A percentile compares a stretch with the other conserved stretches of the same genome.
phyloP scores from a whole-genome alignment of 2,888 invertebrate species.

The Tanytarsus gracilentus region DNA sequence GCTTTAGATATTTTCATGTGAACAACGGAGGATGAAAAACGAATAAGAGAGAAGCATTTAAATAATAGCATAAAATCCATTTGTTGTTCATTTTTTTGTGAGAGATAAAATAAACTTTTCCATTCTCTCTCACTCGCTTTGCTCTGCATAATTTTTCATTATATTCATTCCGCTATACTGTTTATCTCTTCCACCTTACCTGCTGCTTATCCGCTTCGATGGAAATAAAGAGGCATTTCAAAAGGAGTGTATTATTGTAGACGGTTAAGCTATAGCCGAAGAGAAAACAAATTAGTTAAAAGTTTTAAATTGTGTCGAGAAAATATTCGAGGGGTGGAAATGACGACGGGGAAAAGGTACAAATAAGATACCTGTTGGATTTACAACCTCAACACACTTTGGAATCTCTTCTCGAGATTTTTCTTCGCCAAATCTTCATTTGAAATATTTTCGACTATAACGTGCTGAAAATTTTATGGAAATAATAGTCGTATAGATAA shows the following conservation, averaged over 20 bases:
- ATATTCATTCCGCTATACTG: slow-evolving; percentile 16
- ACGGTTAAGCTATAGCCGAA: neutral
- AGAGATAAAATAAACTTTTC: slow-evolving; percentile 19
- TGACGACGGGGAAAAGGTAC: neutral
- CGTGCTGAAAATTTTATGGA: slow-evolving; percentile 10
- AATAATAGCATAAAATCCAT: slow-evolving; percentile 29
- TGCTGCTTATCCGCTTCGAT: no score
- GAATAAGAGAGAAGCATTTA: slow-evolving; percentile 14
- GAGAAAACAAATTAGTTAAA: slow-evolving; percentile 20
- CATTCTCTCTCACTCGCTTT: slow-evolving; percentile 7
- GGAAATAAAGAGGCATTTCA: neutral
- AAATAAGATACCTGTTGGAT: slow-evolving; percentile 20
- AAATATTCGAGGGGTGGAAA: slow-evolving; percentile 7
- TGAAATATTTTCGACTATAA: neutral
- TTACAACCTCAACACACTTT: neutral
- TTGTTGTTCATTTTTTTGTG: slow-evolving; percentile 16
- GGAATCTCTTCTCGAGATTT: neutral
- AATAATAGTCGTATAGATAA: neutral
- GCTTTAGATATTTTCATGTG: no score
- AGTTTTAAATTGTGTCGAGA: slow-evolving; percentile 16
- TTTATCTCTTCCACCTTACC: slow-evolving; percentile 20
- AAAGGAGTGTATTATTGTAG: neutral
- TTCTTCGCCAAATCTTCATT: neutral
- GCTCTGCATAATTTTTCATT: slow-evolving; percentile 28
- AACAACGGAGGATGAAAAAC: neutral